Base-by-base conservation (phyloP, 2,888 invertebrate genomes). In the Xylota sylvarum region DNA sequence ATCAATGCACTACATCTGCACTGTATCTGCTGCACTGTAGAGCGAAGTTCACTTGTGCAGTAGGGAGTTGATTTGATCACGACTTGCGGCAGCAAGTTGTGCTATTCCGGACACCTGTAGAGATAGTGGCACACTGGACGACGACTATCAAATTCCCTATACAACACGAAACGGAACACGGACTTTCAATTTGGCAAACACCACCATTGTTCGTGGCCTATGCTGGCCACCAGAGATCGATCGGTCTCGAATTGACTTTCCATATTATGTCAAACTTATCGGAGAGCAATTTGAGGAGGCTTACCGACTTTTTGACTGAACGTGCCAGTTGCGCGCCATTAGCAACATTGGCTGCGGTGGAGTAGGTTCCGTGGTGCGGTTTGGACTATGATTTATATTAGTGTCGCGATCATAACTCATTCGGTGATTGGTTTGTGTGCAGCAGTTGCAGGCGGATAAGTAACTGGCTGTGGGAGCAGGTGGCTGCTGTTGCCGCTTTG, bases 331-430 rank as follows among this genome's bases (percentile, higher is more conserved):
- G 70, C 58, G 70, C 58, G 35, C 72, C 76, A 80, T 64, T 73
- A 55, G 32, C 50, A 12, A 48, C 1, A n/a, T n/a, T n/a, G 1
- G 37, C 12, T 37, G 9, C 14, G 14, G 14, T 14, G 35, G 35
- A 30, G 30, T 37, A 5, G 48, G 35, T 73, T 46, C 83, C 23
- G 65, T 52, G 52, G 70, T 43, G 76, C 60, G 65, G 77, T 65
- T 81, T 62, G 78, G 69, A 74, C 77, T 82, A 82, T 87, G 86
- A 87, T 87, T 87, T 87, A 87, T 79, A 27, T 73, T 79, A 65
- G 74, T 87, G 83, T 83, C 78, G 87, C 74, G 78, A 73, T 87
- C 87, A 87, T 87, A 87, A 87, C 64, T 87, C 87, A 87, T 79
- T 65, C 67, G 78, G 77, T 78, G 86, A 86, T 82, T 82, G 81